Evolutionary conservation across 2,888 invertebrate genomes (phyloP).

Genomic region (Listrodromus nycthemerus): DNA sequence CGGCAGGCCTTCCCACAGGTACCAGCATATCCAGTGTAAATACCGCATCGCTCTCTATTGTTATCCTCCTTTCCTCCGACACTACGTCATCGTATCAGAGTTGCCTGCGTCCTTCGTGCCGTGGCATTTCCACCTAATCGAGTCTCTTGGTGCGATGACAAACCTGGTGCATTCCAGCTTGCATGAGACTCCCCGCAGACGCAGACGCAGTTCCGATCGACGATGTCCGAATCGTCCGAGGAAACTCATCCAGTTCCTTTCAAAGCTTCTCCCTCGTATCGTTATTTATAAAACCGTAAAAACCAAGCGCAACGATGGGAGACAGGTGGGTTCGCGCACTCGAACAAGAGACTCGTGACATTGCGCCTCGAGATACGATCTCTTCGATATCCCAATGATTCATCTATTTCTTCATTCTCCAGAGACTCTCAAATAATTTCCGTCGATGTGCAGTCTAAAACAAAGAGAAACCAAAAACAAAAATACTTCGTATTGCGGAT

Average conservation of each 20-base stretch:
- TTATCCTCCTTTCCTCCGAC: constrained; percentile 64
- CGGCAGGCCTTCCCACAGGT: constrained; percentile 80
- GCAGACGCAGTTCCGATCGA: neutral
- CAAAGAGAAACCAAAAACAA: neutral
- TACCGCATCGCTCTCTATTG: constrained; percentile 74
- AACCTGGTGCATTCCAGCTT: neutral
- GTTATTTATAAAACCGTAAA: neutral
- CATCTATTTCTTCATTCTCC: neutral
- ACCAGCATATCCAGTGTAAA: constrained; percentile 78
- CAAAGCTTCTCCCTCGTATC: neutral
- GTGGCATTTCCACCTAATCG: neutral
- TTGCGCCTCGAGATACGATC: neutral
- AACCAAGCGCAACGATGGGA: neutral
- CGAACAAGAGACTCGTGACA: neutral
- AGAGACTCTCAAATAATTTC: neutral
- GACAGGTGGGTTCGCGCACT: constrained; percentile 17
- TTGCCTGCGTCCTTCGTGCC: neutral
- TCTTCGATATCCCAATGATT: neutral
- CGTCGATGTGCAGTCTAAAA: neutral
- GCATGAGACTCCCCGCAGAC: no score
- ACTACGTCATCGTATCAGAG: constrained; percentile 44
- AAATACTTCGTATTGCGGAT: constrained; percentile 47
- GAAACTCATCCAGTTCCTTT: neutral
- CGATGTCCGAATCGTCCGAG: neutral
- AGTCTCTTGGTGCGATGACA: neutral